A percentile compares a stretch with the other conserved stretches of the same genome.
phyloP scores from a whole-genome alignment of 2,888 invertebrate species.

The Lochmaea capreae region DNA sequence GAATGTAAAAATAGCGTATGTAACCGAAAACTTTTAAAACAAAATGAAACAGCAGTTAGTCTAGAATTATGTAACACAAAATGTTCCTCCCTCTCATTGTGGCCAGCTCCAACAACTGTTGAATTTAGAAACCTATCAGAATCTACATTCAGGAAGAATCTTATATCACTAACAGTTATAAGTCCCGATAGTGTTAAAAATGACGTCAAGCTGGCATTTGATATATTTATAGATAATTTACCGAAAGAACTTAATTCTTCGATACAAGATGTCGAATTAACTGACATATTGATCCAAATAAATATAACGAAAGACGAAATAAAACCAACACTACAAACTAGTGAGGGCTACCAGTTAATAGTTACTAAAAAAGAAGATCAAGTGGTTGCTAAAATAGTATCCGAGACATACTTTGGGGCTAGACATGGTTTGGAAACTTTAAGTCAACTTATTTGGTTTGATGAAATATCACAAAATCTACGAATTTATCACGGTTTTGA shows the following conservation, averaged over 20 bases:
- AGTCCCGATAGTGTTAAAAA: conserved; percentile 62
- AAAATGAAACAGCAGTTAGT: conserved; percentile 65
- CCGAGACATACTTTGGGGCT: conserved; percentile 78
- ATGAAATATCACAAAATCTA: conserved; percentile 71
- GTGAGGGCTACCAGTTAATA: conserved; percentile 73
- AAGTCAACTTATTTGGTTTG: conserved; percentile 81
- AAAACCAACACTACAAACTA: conserved; percentile 72
- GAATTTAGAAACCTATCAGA: conserved; percentile 72
- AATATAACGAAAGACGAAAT: conserved; percentile 63
- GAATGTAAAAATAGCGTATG: conserved; percentile 74
- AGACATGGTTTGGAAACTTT: conserved; percentile 81
- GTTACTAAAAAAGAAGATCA: conserved; percentile 66
- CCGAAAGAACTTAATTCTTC: conserved; percentile 22
- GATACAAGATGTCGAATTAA: conserved; percentile 30
- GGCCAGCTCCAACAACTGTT: conserved; percentile 80
- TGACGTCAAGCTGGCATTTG: conserved; percentile 67
- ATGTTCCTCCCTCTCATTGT: conserved; percentile 76
- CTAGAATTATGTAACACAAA: conserved; percentile 79
- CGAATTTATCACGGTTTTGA: conserved; percentile 72
- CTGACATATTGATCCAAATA: conserved; percentile 40
- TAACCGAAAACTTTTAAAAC: conserved; percentile 65
- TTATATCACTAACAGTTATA: conserved; percentile 65
- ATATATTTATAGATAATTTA: conserved; percentile 62
- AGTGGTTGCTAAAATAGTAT: conserved; percentile 68
- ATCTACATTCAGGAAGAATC: conserved; percentile 69